These are phyloP conservation scores for Larimichthys crocea DNA, from an alignment of 2,113 vertebrate species.

Conservation along the genomic window DNA sequence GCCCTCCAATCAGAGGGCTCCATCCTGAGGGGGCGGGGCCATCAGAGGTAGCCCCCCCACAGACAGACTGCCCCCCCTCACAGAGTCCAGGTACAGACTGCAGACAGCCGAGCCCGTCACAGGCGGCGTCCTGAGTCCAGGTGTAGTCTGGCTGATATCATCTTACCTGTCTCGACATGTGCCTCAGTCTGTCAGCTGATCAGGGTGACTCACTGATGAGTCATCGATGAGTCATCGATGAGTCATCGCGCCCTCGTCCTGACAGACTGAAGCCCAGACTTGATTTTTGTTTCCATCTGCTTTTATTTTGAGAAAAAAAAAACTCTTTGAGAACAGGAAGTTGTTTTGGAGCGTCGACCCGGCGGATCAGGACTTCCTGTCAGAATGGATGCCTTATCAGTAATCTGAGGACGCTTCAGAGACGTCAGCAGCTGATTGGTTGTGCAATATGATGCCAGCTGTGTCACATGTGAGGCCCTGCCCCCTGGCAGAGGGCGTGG, in stretches of 20 bases:
- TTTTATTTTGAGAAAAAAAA: constrained; percentile 55
- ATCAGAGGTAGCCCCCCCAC: not conserved
- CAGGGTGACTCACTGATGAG: constrained; percentile 18
- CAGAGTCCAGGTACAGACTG: constrained; percentile 63
- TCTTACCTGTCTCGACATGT: not conserved
- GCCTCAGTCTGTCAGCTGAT: constrained; percentile 54
- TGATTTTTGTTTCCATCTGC: constrained; percentile 26
- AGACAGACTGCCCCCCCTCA: constrained; percentile 66
- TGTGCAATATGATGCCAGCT: constrained; percentile 48
- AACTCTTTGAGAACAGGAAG: constrained; percentile 44
- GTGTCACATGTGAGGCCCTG: constrained; percentile 19
- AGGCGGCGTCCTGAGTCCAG: constrained; percentile 70
- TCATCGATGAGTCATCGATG: constrained; percentile 11
- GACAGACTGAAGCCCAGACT: constrained; percentile 54
- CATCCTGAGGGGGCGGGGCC: constrained; percentile 30
- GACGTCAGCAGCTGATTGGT: constrained; percentile 39
- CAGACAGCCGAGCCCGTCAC: constrained; percentile 42
- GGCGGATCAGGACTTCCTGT: constrained; percentile 25
- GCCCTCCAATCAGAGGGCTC: constrained; percentile 34
- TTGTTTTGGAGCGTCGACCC: not conserved
- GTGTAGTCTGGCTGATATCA: constrained; percentile 24
- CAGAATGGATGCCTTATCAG: constrained; percentile 70
- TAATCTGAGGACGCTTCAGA: constrained; percentile 24
- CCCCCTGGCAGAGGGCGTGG: not conserved
- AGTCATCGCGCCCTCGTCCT: constrained; percentile 11